These are phyloP conservation scores for Nomada flava DNA, from an alignment of 2,888 invertebrate genomes.

Conservation along the genomic window DNA sequence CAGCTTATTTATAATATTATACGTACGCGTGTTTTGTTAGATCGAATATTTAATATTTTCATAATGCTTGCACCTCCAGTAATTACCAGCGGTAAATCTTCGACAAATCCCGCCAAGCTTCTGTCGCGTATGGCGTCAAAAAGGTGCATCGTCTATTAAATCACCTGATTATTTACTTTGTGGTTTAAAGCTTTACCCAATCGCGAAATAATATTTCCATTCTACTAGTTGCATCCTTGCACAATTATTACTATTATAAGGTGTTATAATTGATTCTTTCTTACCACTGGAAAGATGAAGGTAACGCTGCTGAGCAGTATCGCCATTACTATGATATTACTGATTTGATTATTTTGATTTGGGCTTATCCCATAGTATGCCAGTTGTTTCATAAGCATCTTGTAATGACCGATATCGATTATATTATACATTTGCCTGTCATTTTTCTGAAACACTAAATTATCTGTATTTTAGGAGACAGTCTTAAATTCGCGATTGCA, in stretches of 20 bases:
- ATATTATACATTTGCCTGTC: background rate
- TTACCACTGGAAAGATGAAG: background rate
- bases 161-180: background rate
- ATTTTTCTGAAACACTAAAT: conserved; percentile 16
- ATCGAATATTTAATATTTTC: background rate
- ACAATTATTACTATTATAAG: no score
- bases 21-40: rapidly evolving
- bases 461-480: background rate
- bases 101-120: background rate
- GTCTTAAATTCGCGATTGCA: background rate
- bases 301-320: background rate
- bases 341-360: background rate
- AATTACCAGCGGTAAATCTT: background rate
- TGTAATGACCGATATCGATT: conserved; percentile 1
- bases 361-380: background rate
- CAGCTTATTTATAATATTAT: background rate
- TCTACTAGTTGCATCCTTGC: no score
- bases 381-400: background rate
- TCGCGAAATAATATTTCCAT: no score
- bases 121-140: background rate
- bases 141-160: background rate
- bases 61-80: no score
- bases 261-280: background rate
- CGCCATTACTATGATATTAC: background rate
- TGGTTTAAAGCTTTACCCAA: background rate